Percentiles rank a stretch among this genome's conserved stretches.
Conservation (phyloP, 2,888 invertebrate genomes). For the Crioceris asparagi region DNA sequence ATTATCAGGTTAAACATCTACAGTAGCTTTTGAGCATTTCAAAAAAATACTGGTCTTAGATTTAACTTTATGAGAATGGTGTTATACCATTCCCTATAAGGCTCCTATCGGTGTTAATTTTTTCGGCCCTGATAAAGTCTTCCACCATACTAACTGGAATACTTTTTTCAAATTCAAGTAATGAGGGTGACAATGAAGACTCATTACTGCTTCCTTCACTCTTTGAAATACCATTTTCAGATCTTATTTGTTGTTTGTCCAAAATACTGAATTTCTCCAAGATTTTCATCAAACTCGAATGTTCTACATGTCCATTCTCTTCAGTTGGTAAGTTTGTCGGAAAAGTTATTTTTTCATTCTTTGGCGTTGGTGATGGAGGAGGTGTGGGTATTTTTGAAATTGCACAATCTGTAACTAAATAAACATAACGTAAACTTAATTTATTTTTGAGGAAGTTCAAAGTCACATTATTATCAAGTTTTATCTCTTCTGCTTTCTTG, state of each 20-base stretch:
- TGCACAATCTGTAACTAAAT: too few relatives aligned
- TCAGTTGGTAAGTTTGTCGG: conserved; percentile 17
- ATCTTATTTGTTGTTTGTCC: conserved; percentile 22
- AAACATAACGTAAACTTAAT: too few relatives aligned
- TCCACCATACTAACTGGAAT: conserved; percentile 18
- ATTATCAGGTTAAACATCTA: too few relatives aligned
- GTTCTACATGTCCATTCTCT: conserved; percentile 28
- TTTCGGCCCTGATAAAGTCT: conserved; percentile 26
- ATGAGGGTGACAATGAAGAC: conserved; percentile 20
- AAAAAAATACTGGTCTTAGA: too few relatives aligned
- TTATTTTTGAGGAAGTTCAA: not conserved
- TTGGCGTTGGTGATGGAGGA: conserved; percentile 26
- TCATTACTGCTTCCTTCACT: conserved; percentile 14
- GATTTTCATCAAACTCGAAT: conserved; percentile 35
- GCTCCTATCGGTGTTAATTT: conserved; percentile 18
- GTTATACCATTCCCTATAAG: too few relatives aligned
- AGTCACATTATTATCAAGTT: not conserved
- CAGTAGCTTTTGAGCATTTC: too few relatives aligned
- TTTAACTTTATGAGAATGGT: too few relatives aligned
- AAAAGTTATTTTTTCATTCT: conserved; percentile 5
- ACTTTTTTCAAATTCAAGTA: conserved; percentile 24
- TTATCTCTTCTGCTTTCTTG: not conserved
- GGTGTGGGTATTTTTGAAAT: conserved; percentile 23
- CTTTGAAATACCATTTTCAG: conserved; percentile 6
- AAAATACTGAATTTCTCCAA: conserved; percentile 32